phyloP scores from a whole-genome alignment of 1,140 invertebrate species.

The Lepidurus arcticus region DNA sequence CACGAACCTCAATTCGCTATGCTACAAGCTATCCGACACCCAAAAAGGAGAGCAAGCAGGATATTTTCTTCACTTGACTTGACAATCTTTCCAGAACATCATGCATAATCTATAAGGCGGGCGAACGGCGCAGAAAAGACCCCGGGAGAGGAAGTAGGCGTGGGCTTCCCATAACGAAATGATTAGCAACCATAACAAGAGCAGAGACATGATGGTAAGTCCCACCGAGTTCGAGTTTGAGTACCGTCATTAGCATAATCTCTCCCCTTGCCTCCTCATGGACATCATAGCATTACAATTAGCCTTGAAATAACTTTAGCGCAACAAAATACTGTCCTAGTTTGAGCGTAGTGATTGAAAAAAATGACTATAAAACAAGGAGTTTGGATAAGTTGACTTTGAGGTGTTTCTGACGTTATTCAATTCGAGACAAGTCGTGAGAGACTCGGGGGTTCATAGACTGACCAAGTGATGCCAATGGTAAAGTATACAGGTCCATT shows the following conservation, averaged over 20 bases:
- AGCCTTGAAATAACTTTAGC: background rate
- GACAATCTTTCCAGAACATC: background rate
- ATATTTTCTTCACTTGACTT: conserved; percentile 5
- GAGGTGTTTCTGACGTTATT: too few relatives aligned
- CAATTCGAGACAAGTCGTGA: too few relatives aligned
- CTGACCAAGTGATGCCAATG: background rate
- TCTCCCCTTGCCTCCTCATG: background rate
- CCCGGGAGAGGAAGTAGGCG: background rate
- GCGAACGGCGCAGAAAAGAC: background rate
- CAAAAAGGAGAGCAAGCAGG: too few relatives aligned
- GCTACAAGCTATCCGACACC: background rate
- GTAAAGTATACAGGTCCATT: conserved; percentile 4
- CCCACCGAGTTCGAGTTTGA: background rate
- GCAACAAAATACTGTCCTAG: background rate
- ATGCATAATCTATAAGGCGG: conserved; percentile 19
- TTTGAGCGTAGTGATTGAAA: background rate
- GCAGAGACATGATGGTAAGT: background rate
- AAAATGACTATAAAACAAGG: too few relatives aligned
- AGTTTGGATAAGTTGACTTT: too few relatives aligned
- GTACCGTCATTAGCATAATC: conserved; percentile 12
- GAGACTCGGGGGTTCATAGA: too few relatives aligned
- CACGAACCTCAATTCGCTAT: background rate
- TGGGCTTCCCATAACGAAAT: conserved; percentile 8
- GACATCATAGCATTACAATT: background rate
- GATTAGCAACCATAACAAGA: conserved; percentile 10